Evolutionary conservation across 1,140 invertebrate species (phyloP), one percentile per base, ranked within the genome.

Genomic region (Calliphora vicina): DNA sequence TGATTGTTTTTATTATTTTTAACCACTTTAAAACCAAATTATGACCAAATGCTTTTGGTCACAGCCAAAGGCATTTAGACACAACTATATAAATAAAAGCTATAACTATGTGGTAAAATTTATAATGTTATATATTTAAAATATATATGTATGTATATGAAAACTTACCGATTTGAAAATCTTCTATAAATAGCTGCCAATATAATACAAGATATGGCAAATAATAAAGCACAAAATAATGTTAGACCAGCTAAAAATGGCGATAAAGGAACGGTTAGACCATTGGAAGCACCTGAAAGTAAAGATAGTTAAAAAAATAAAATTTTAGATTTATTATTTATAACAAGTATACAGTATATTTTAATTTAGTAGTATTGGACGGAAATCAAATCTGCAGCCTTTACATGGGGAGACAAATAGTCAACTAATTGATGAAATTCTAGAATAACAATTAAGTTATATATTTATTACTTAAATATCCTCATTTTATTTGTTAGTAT

Each of bases 191-290:
- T 90, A 42, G 95, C 94, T 9, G 93, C 94, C 67, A 95, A 88
- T 15, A 96, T 94, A 42, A 94, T 93, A 88, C 94, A 95, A 17
- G 94, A 94, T 13, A 94, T 93, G 35, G 94, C 92, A 25, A 94
- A 93, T 80, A 96, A 91, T 42, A 95, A 90, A 1, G 93, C 94
- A 20, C 94, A 95, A 85, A 93, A 94, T 9, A 94, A 93, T 82
- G 95, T 93, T 84, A 96, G 91, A 0, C 94, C 94, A 17, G 95
- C 93, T 73, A 96, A 91, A 73, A 96, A 91, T 10, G 95, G 95
- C 83, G 94, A 95, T 84, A 96, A 91, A 35, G 94, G 93, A 83
- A 95, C 92, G 13, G 91, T 87, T 1, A 90, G 83, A 9, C 87
- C 86, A 74, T 86, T 89, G 13, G 92, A 92, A 80, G 89, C 86